Conservation (phyloP, 2,797 vertebrate species). For the Epinephelus awoara region DNA sequence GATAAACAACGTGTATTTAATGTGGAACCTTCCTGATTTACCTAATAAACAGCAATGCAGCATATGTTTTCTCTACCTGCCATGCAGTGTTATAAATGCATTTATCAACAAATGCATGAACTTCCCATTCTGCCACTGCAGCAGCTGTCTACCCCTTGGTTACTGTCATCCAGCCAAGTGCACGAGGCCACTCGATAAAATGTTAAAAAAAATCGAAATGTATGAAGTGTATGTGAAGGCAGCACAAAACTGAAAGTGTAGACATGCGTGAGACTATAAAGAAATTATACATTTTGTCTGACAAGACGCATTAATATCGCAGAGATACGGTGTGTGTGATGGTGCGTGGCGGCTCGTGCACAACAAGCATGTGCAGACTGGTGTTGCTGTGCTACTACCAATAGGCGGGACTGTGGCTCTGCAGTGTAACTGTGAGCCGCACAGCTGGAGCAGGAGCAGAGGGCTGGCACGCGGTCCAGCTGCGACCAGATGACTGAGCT, state of each 20-base stretch:
- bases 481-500: slow-evolving; percentile 48
- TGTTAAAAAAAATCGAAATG: not conserved
- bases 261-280: not conserved
- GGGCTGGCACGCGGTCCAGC: slow-evolving; percentile 60
- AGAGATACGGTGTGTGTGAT: slow-evolving; percentile 1
- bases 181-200: no score
- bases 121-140: not conserved
- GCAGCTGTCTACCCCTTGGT: not conserved
- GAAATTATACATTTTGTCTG: not conserved
- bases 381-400: slow-evolving; percentile 56
- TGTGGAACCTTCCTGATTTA: not conserved
- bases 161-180: no score
- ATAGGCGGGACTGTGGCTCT: slow-evolving; percentile 79
- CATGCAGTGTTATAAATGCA: not conserved
- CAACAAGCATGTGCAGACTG: slow-evolving; percentile 16
- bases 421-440: slow-evolving; percentile 48
- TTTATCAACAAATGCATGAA: not conserved
- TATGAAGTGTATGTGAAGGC: not conserved
- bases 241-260: not conserved
- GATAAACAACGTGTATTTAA: not conserved
- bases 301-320: not conserved
- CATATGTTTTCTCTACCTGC: not conserved
- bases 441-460: slow-evolving; percentile 65
- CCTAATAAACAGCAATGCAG: not conserved
- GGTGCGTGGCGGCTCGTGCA: not conserved